Evolutionary conservation across 2,113 vertebrate genomes (phyloP), one percentile per base, ranked within the genome.

Genomic region (Pollachius pollachius): DNA sequence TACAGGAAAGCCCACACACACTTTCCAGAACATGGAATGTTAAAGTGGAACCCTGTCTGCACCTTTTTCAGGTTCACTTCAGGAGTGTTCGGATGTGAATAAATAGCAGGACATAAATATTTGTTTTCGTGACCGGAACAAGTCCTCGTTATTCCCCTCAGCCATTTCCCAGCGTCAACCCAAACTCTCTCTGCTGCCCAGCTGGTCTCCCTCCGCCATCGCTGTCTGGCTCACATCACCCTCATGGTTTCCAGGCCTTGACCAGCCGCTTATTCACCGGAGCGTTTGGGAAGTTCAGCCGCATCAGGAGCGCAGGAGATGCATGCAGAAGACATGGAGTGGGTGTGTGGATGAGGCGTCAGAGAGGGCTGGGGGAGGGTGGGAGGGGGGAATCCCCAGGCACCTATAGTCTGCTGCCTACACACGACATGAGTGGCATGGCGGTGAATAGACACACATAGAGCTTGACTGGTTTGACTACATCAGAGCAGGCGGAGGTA

Each of bases 231-330:
- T 65, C 19, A 4, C 16, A 0, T 62, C 17, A 0, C 11, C 41
- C 66, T 90, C 80, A 90, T 83, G 67, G 87, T 88, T 90, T 89
- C 88, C 90, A 87, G 69, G 58, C 52, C 1, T 59, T 65, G 74
- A 72, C 65, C 74, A 65, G 71, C 56, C 30, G 71, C 69, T 90
- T 84, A 85, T 85, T 89, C 84, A 87, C 83, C 78, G 21, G 58
- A 60, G n/a, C 21, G 5, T 19, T 15, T 74, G 88, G 80, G 77
- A 73, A 72, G 88, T 90, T 87, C 73, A 87, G 80, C 81, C 83
- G 83, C 89, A 76, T 90, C 87, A 91, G 73, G 74, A 54, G 71
- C 60, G 67, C 57, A 71, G 68, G 8, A 19, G 34, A 13, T 16
- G 54, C 54, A 57, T 17, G 16, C 15, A 9, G 41, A 48, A 48